Base-by-base conservation (phyloP, 2,888 invertebrate genomes). In the Scaptomyza cyrtandrae region DNA sequence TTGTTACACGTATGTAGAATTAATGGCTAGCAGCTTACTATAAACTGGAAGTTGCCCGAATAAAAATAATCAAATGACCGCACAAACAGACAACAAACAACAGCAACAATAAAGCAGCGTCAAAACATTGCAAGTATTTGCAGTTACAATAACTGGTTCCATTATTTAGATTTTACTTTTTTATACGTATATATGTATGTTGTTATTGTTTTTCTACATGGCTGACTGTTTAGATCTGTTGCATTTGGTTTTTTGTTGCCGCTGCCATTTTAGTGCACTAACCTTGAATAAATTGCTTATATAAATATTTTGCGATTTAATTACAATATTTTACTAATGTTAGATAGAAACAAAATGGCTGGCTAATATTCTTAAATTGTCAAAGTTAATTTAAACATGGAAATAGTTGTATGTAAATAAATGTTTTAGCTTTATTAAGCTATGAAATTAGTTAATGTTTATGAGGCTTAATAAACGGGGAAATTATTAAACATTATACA, bases 91-190 rank as follows among this genome's bases (percentile, higher is more conserved):
- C 35, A 29, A 58, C 63, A 65, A 70, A 48, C 58, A 62, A 16
- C 70, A 53, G 65, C 69, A 61, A 52, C 46, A 65, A 65, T 46
- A 61, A 62, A 46, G 6, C 54, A 55, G 54, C 70, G 14, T 48
- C 43, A 69, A 69, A 75, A 64, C 60, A 74, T 61, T 78, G 48
- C 62, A 62, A 60, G 52, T 65, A 71, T 62, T 57, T 56, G 75
- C 75, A 86, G 71, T 83, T 77, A 78, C 74, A 80, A 77, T 88
- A 83, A 83, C 88, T 86, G 86, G 83, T 88, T 88, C 52, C 59
- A 71, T 80, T 75, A 78, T 82, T 85, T 65, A 44, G 54, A 56
- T 61, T 64, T 66, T 53, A 49, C 13, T 49, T 33, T 24, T 24
- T 37, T 43, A 24, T 24, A 24, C 16, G 11, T 24, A 24, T 3